Base-by-base conservation (phyloP, 2,113 vertebrate species). In the Manacus vitellinus region DNA sequence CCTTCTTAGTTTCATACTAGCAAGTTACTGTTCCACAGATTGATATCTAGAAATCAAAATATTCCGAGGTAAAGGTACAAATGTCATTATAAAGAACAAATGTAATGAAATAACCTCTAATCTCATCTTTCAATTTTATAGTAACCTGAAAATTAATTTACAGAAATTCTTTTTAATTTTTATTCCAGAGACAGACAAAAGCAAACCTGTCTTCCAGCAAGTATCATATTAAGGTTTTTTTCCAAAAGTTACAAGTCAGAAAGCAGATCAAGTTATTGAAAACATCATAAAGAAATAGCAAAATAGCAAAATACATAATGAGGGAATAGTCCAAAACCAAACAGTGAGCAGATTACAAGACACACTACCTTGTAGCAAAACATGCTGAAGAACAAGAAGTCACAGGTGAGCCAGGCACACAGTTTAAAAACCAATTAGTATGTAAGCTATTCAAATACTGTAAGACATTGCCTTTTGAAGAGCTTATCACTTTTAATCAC, bases 321-420 rank as follows among this genome's bases (percentile, higher is more conserved):
- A 83, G 16, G 17, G 14, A 85, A 83, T 8, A 78, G 25, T 55
- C 20, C 72, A 76, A 92, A 80, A 37, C 28, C 21, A 85, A 81
- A 59, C 14, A 85, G 49, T 10, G 70, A 94, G 61, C 37, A 92
- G 78, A 86, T 70, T 39, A 70, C 35, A 85, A 89, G 70, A 94
- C 15, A 90, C n/a, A 16, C 51, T 95, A 97, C 97, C 97, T 98
- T 97, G 92, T 97, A 98, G 95, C 97, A 98, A 97, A 98, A 97
- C 97, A 98, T 97, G 73, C 58, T 84, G 84, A 89, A 79, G 91
- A 95, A 92, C 63, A 95, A 94, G 94, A 96, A 96, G 90, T 94
- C 94, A 76, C 95, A 97, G 96, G 95, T 97, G 88, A 97, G 85
- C 55, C 76, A 94, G 73, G 51, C 75, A 95, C 88, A 94, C 73